Conservation (phyloP, 2,888 invertebrate genomes). For the Priocnemis perturbator region DNA sequence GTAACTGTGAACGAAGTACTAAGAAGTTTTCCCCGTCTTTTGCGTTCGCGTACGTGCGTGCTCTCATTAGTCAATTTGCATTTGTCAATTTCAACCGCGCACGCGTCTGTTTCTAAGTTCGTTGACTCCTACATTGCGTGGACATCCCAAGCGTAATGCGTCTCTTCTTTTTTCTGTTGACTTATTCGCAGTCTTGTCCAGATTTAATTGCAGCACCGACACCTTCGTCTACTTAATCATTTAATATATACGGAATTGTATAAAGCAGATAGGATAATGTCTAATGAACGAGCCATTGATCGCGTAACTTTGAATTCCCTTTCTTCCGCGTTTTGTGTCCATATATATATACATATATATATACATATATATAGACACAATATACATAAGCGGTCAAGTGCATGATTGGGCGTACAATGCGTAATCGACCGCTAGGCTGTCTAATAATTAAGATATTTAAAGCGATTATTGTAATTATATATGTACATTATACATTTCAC, state of each 20-base stretch:
- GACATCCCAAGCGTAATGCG: not conserved
- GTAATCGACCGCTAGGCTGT: not conserved
- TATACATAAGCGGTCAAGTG: not conserved
- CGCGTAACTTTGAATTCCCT: constrained; percentile 9
- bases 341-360: not conserved
- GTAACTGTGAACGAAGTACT: no score
- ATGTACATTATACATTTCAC: constrained; percentile 18
- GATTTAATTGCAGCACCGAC: constrained; percentile 42
- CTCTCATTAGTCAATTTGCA: not conserved
- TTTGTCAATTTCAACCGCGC: not conserved
- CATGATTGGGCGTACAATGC: not conserved
- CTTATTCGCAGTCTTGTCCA: constrained; percentile 19
- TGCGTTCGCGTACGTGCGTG: no score
- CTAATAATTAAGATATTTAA: constrained; percentile 14
- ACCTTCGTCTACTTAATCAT: constrained; percentile 21
- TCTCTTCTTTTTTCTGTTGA: not conserved
- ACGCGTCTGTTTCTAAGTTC: no score
- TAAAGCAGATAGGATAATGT: constrained; percentile 25
- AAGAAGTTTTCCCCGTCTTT: no score
- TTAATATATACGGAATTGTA: constrained; percentile 41
- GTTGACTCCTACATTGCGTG: no score
- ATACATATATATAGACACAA: constrained; percentile 1
- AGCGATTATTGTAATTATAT: constrained; percentile 14
- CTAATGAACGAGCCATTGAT: constrained; percentile 42
- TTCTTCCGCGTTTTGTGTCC: not conserved